phyloP scores from a whole-genome alignment of 37 sponge, comb jelly and placozoan genomes.

The Petrosia ficiformis region DNA sequence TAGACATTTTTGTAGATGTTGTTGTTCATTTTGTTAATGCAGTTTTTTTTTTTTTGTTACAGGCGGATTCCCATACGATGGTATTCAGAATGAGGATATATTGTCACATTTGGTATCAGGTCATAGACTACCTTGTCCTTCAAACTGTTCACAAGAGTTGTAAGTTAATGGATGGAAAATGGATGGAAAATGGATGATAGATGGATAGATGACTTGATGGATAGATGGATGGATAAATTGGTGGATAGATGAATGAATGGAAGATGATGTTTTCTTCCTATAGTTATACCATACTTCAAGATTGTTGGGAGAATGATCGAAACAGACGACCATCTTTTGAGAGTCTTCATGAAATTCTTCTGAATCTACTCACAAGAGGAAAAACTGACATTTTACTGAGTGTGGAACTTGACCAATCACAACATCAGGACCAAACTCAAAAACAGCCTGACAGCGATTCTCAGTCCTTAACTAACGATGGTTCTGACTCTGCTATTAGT shows the following conservation, averaged over 20 bases:
- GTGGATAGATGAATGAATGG: too few relatives aligned
- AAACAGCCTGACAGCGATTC: too few relatives aligned
- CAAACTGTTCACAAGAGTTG: background rate
- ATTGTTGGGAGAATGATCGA: background rate
- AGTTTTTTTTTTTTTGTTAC: background rate
- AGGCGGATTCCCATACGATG: conserved; percentile 6
- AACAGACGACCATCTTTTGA: conserved; percentile 5
- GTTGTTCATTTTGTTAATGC: too few relatives aligned
- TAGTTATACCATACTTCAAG: background rate
- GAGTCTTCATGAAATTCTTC: background rate
- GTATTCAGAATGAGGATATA: background rate
- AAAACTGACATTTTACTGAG: too few relatives aligned
- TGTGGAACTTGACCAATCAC: too few relatives aligned
- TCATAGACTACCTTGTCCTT: background rate
- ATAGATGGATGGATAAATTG: too few relatives aligned
- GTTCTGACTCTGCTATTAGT: background rate
- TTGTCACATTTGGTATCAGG: background rate
- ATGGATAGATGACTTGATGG: too few relatives aligned
- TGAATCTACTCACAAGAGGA: background rate
- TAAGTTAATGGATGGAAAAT: too few relatives aligned
- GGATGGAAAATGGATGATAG: too few relatives aligned
- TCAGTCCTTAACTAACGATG: background rate
- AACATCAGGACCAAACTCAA: too few relatives aligned
- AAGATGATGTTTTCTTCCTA: too few relatives aligned
- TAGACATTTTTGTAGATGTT: too few relatives aligned